Conservation (phyloP, 2,113 vertebrate genomes). For the Elephantulus edwardii region DNA sequence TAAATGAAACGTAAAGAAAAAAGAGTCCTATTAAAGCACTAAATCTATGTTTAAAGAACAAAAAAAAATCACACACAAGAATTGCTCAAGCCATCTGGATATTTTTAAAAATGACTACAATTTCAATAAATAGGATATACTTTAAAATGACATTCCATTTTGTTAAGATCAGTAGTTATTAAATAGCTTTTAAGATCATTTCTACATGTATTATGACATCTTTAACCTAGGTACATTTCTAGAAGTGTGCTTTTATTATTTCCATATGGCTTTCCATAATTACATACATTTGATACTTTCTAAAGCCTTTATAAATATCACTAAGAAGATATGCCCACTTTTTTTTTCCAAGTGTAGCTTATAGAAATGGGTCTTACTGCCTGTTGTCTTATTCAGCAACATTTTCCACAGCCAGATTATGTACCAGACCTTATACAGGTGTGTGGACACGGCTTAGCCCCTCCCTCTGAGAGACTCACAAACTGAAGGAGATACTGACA, state of each 20-base stretch:
- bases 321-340: not conserved
- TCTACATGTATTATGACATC: slow-evolving; percentile 27
- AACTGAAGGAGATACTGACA: not conserved
- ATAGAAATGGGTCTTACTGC: not conserved
- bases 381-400: not conserved
- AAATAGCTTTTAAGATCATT: slow-evolving; percentile 50
- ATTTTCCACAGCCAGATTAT: not conserved
- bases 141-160: slow-evolving; percentile 57
- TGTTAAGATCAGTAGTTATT: slow-evolving; percentile 57
- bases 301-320: slow-evolving; percentile 13
- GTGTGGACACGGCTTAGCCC: not conserved
- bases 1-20: not conserved
- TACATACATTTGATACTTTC: slow-evolving; percentile 6
- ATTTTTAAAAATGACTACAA: slow-evolving; percentile 61
- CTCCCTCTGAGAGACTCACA: not conserved
- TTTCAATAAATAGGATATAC: slow-evolving; percentile 48
- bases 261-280: slow-evolving; percentile 45
- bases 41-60: not conserved
- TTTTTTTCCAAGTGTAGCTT: not conserved
- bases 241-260: slow-evolving; percentile 50
- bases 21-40: not conserved
- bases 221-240: slow-evolving; percentile 59
- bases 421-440: not conserved
- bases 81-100: slow-evolving; percentile 57
- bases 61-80: slow-evolving; percentile 39